phyloP scores from a whole-genome alignment of 2,113 vertebrate species.

The Lophochroa leadbeateri region DNA sequence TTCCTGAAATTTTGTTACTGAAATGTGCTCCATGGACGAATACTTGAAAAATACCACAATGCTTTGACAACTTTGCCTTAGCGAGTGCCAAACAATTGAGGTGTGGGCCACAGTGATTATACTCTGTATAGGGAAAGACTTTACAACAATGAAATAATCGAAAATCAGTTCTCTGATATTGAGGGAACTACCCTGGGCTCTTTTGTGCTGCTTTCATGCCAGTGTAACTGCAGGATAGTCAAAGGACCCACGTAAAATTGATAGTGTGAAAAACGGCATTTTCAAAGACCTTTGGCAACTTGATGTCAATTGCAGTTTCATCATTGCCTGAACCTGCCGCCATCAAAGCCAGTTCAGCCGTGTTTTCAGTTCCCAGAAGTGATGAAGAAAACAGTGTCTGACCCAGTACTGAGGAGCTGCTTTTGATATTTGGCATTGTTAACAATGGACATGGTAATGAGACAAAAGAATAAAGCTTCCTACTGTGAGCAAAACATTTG shows the following conservation, averaged over 20 bases:
- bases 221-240: not conserved
- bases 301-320: not conserved
- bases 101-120: not conserved
- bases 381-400: not conserved
- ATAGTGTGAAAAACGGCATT: not conserved
- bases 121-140: not conserved
- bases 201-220: not conserved
- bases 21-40: not conserved
- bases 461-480: not conserved
- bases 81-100: not conserved
- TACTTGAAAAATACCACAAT: not conserved
- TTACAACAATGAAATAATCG: not conserved
- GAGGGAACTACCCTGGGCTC: not conserved
- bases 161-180: not conserved
- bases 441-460: not conserved
- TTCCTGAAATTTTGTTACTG: not conserved
- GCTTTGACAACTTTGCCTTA: not conserved
- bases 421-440: not conserved
- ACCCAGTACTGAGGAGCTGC: not conserved
- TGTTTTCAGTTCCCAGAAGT: not conserved
- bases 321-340: not conserved
- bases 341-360: not conserved
- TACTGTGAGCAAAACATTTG: not conserved
- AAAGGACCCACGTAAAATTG: not conserved
- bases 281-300: conserved; percentile 2